These are phyloP conservation scores for Delphinapterus leucas DNA, from an alignment of 2,113 vertebrate genomes.

Conservation along the genomic window DNA sequence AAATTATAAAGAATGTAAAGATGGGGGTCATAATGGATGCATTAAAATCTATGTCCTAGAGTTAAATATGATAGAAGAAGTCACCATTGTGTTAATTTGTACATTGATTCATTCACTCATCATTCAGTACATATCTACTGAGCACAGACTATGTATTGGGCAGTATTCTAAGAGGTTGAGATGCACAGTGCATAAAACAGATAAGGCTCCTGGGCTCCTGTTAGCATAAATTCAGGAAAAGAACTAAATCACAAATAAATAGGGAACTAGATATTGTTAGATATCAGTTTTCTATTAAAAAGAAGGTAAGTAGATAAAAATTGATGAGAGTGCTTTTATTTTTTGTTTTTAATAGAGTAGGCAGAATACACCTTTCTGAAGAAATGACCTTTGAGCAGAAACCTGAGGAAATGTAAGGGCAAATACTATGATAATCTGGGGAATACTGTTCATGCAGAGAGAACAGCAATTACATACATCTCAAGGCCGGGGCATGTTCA, in stretches of 20 bases:
- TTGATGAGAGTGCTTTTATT: not conserved
- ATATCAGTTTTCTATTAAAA: not conserved
- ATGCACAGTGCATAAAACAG: not conserved
- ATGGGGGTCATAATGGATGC: not conserved
- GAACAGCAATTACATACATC: not conserved
- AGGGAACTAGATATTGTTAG: not conserved
- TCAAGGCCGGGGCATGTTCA: not conserved
- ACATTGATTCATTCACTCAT: not conserved
- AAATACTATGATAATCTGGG: not conserved
- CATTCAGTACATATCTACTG: not conserved
- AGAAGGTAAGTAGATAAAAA: not conserved
- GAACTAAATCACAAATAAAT: not conserved
- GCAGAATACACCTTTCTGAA: not conserved
- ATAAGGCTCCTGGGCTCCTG: not conserved
- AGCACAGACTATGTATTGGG: rapidly evolving
- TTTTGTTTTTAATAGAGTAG: not conserved
- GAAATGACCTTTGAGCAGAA: not conserved
- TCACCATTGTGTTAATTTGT: not conserved
- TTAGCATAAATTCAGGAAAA: not conserved
- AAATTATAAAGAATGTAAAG: not conserved
- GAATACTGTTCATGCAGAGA: rapidly evolving
- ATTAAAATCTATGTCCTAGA: not conserved
- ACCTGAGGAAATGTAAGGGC: not conserved
- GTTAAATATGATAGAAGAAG: not conserved
- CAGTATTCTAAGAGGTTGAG: not conserved